Percentiles rank a stretch among this genome's conserved stretches.
Evolutionary conservation across 2,888 invertebrate species (phyloP).

Genomic region (Alloscopus bannaensis): DNA sequence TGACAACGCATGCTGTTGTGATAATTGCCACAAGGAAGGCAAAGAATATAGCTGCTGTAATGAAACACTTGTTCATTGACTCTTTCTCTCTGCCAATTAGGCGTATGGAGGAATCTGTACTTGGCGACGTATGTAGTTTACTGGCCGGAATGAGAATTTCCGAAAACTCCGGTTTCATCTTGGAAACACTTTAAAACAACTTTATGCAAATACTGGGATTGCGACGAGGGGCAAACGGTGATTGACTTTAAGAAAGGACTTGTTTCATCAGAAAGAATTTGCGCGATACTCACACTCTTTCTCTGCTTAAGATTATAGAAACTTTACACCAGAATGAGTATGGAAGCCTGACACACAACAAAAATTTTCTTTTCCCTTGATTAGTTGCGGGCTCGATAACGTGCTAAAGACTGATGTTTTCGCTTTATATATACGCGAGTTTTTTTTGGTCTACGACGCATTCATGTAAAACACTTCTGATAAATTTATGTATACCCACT

Average conservation of each 20-base stretch:
- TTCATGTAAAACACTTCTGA: slow-evolving; percentile 9
- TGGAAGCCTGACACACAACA: slow-evolving; percentile 9
- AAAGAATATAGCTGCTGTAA: slow-evolving; percentile 59
- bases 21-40: slow-evolving; percentile 65
- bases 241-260: background rate
- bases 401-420: slow-evolving; percentile 37
- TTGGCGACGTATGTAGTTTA: slow-evolving; percentile 45
- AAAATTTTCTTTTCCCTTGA: slow-evolving; percentile 44
- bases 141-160: slow-evolving; percentile 67
- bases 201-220: background rate
- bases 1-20: slow-evolving; percentile 61
- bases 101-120: slow-evolving; percentile 45
- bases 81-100: slow-evolving; percentile 41
- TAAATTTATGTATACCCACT: background rate
- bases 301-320: no score
- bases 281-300: no score
- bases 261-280: background rate
- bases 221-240: slow-evolving; percentile 1
- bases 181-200: background rate
- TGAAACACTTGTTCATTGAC: slow-evolving; percentile 63
- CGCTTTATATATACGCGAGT: slow-evolving; percentile 55
- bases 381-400: slow-evolving; percentile 57
- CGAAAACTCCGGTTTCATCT: slow-evolving; percentile 72
- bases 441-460: slow-evolving; percentile 43
- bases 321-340: background rate